phyloP scores from a whole-genome alignment of 1,140 invertebrate genomes.

The Trichonephila inaurata region DNA sequence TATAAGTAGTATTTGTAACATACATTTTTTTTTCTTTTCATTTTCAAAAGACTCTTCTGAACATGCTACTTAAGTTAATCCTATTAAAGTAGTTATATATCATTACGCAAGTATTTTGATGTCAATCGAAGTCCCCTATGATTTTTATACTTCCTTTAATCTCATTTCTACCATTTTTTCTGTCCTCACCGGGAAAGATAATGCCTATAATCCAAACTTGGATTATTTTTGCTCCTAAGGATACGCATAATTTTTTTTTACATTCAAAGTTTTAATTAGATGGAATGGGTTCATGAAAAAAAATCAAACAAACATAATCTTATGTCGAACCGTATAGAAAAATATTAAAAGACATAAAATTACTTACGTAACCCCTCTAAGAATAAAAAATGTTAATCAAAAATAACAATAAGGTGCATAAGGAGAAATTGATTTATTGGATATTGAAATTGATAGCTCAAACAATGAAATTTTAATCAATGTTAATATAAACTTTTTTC shows the following conservation, averaged over 20 bases:
- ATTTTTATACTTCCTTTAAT: too few relatives aligned
- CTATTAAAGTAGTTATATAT: too few relatives aligned
- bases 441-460: constrained; percentile 35
- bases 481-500: neutral
- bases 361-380: neutral
- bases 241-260: neutral
- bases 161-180: too few relatives aligned
- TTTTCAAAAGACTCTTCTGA: too few relatives aligned
- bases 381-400: constrained; percentile 27
- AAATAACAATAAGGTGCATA: neutral
- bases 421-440: constrained; percentile 37
- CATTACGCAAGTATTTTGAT: too few relatives aligned
- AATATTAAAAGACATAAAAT: neutral
- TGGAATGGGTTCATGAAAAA: neutral
- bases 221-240: neutral
- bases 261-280: constrained; percentile 21
- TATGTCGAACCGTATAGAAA: neutral
- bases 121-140: too few relatives aligned
- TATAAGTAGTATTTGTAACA: too few relatives aligned
- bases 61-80: too few relatives aligned
- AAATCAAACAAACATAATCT: neutral
- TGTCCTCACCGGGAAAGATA: too few relatives aligned
- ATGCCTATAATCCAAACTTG: neutral
- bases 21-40: too few relatives aligned
- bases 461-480: constrained; percentile 9